Conservation (phyloP, 2,888 invertebrate species). For the Agriopis aurantiaria region DNA sequence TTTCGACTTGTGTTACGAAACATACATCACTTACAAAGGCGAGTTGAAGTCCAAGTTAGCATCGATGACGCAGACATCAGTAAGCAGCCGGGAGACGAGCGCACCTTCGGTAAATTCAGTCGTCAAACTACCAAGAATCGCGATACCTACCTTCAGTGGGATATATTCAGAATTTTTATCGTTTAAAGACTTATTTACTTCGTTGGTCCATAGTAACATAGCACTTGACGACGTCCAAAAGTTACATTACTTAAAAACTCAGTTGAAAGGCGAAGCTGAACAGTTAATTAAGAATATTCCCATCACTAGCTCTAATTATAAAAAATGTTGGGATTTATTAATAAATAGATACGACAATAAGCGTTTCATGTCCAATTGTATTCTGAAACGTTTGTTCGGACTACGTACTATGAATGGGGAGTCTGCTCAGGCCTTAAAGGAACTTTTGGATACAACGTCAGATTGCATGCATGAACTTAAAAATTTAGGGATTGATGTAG, state of each 20-base stretch:
- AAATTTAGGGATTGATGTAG: background rate
- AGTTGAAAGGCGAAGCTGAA: background rate
- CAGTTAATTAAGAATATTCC: background rate
- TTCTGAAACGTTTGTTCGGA: background rate
- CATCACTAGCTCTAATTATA: background rate
- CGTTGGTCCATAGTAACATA: background rate
- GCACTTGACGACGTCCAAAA: background rate
- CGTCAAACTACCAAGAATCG: too few relatives aligned
- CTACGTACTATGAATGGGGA: background rate
- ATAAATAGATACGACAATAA: background rate
- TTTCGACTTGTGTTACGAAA: too few relatives aligned
- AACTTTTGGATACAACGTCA: background rate
- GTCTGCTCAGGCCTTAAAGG: background rate
- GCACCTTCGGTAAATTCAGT: too few relatives aligned
- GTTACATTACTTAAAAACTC: background rate
- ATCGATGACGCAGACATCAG: too few relatives aligned
- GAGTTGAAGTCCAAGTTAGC: too few relatives aligned
- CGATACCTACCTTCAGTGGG: too few relatives aligned
- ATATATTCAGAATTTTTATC: too few relatives aligned
- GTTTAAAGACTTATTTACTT: background rate
- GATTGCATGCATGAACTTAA: background rate
- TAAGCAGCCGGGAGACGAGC: too few relatives aligned
- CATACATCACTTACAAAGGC: too few relatives aligned
- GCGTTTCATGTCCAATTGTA: background rate
- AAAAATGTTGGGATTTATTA: background rate